These are phyloP conservation scores for Bathybates hornii DNA, from an alignment of 2,113 vertebrate species.

Conservation along the genomic window DNA sequence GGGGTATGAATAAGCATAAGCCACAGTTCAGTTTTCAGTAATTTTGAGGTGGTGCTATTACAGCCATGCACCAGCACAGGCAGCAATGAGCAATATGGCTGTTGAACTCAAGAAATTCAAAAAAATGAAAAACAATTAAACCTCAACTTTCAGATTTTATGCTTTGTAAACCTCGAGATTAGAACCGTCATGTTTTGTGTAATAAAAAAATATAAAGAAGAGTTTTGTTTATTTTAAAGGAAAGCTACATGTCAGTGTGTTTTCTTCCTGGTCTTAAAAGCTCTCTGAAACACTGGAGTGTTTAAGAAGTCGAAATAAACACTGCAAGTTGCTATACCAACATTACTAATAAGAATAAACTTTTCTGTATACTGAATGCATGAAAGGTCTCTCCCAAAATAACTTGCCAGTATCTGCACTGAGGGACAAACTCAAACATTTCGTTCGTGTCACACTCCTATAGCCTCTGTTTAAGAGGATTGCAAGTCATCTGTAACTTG, in stretches of 20 bases:
- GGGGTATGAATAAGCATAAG: background rate
- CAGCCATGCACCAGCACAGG: background rate
- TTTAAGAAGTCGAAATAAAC: background rate
- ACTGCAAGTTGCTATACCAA: background rate
- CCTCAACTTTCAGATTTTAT: background rate
- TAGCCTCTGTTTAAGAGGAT: background rate
- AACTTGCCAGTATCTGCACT: background rate
- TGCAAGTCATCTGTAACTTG: background rate
- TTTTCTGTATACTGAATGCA: background rate
- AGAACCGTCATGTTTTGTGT: background rate
- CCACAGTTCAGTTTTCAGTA: background rate
- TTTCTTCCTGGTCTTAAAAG: background rate
- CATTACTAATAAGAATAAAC: background rate
- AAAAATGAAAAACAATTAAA: accelerated
- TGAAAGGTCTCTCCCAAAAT: background rate
- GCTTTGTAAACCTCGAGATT: background rate
- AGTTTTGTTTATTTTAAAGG: background rate
- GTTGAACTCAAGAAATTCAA: background rate
- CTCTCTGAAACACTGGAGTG: background rate
- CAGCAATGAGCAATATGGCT: background rate
- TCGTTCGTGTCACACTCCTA: background rate
- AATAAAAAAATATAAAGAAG: background rate
- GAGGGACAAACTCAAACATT: background rate
- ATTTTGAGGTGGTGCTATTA: background rate
- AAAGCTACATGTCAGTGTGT: background rate